Evolutionary conservation across 2,113 vertebrate genomes (phyloP).

Genomic region (Urocynchramus pylzowi): DNA sequence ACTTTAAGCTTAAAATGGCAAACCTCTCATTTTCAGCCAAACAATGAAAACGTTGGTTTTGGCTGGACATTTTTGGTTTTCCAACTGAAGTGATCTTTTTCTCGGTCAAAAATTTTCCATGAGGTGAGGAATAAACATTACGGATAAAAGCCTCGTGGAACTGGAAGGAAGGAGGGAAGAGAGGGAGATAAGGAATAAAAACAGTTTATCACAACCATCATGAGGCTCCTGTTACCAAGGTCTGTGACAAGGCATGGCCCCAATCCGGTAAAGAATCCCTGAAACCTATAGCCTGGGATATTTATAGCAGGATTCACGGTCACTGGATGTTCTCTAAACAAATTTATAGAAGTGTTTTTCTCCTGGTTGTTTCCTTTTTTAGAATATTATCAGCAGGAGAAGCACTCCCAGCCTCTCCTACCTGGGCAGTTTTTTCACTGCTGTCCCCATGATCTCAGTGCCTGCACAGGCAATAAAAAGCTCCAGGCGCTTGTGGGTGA

Average conservation of each 20-base stretch:
- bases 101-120: constrained; percentile 61
- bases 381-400: constrained; percentile 27
- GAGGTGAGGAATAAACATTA: constrained; percentile 58
- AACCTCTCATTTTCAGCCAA: constrained; percentile 59
- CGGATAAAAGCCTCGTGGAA: not conserved
- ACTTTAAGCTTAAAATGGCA: constrained; percentile 54
- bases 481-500: not conserved
- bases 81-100: constrained; percentile 32
- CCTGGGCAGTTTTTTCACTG: not conserved
- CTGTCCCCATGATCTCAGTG: not conserved
- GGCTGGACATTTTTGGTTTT: constrained; percentile 62
- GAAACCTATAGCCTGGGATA: constrained; percentile 64
- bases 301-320: constrained; percentile 70
- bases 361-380: constrained; percentile 51
- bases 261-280: constrained; percentile 9
- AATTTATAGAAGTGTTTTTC: constrained; percentile 74
- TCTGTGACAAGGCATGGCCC: not conserved
- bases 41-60: constrained; percentile 61
- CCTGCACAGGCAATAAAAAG: not conserved
- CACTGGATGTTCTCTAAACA: constrained; percentile 71
- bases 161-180: constrained; percentile 32
- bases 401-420: not conserved
- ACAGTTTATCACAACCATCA: constrained; percentile 32
- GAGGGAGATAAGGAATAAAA: constrained; percentile 43
- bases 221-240: constrained; percentile 51